Evolutionary conservation across 1,140 invertebrate species (phyloP), one percentile per base, ranked within the genome.

Genomic region (Drosophila seguyi): DNA sequence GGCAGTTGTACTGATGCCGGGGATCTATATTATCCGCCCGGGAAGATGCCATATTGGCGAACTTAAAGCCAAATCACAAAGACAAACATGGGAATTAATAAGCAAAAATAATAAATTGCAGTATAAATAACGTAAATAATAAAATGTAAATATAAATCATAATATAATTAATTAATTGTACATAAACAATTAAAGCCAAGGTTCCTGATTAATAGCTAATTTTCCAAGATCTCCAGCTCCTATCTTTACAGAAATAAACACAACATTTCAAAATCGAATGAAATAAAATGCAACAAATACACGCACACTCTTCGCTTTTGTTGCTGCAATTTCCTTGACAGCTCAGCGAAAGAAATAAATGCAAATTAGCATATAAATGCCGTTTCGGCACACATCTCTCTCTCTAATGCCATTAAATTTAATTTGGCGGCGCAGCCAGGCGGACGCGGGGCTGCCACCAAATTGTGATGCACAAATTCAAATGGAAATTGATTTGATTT

Each of bases 401-500:
- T n/a, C n/a, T 50, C 22, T 59, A 50, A 39, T 72, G 53, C n/a
- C 36, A 72, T 38, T 73, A 42, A 59, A 73, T 48, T 72, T 39
- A 27, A 73, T 73, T 72, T 53, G 66, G 62, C 44, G 27, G 10
- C 20, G 45, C 61, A 68, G 27, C 47, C 41, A 58, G n/a, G 52
- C 53, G 44, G 18, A 45, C 42, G 34, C 34, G 34, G 31, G 16
- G 7, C 55, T n/a, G 53, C 25, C 52, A 22, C 29, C 41, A 50
- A 72, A 71, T 72, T 72, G 44, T 72, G 41, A 50, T 73, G 67
- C 69, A 50, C 53, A 72, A 73, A 59, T 59, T 73, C 55, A 50
- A 73, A 72, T 73, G 36, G 53, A 72, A 59, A 73, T 57, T 71
- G 50, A 72, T 71, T 72, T 59, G 65, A 72, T 73, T 73, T 59